These are phyloP conservation scores for Pteronotus mesoamericanus DNA, from an alignment of 2,797 vertebrate species.

Conservation along the genomic window DNA sequence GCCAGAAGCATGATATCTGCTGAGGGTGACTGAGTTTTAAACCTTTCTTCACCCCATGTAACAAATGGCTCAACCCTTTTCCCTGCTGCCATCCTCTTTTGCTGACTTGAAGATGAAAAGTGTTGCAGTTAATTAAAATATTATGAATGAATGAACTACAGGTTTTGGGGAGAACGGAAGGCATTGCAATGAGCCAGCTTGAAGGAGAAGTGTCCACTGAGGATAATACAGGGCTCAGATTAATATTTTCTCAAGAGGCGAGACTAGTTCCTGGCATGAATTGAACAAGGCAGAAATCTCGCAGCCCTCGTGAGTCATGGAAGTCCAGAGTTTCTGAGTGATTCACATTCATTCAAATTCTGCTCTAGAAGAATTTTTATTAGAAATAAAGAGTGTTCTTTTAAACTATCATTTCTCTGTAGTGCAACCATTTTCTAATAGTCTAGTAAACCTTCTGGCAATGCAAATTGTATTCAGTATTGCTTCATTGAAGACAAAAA, in stretches of 20 bases:
- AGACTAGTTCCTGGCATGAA: background rate
- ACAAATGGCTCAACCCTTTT: background rate
- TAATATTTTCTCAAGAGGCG: background rate
- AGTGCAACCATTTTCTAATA: background rate
- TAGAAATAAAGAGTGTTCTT: background rate
- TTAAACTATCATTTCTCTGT: constrained; percentile 20
- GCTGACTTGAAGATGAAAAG: background rate
- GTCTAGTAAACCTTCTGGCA: constrained; percentile 16
- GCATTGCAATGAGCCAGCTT: background rate
- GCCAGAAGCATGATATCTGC: background rate
- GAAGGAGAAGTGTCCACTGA: background rate
- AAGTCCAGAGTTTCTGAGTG: background rate
- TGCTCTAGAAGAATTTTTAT: background rate
- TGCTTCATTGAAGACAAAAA: background rate
- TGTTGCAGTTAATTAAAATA: background rate
- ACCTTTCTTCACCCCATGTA: background rate
- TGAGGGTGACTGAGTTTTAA: background rate
- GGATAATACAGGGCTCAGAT: no score
- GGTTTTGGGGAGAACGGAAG: background rate
- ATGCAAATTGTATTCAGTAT: constrained; percentile 5
- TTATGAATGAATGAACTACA: background rate
- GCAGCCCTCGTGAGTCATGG: background rate
- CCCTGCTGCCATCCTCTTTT: background rate
- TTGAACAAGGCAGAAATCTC: background rate
- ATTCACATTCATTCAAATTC: background rate